Percentiles rank a stretch among this genome's conserved stretches.
Conservation (phyloP, 2,888 invertebrate species). For the Xestia rhomboidea region DNA sequence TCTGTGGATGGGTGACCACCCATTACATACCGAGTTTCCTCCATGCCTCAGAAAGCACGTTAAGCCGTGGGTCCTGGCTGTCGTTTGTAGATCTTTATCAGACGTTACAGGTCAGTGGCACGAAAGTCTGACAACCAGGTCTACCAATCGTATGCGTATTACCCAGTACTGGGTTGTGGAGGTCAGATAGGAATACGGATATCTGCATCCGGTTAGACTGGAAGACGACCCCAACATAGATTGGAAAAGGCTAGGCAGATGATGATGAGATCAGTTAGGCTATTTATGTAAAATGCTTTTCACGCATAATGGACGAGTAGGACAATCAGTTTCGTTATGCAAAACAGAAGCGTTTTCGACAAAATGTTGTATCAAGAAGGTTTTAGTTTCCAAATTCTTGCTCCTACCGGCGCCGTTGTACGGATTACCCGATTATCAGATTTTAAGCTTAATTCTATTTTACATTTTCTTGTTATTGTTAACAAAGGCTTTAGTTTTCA, state of each 20-base stretch:
- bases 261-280: neutral
- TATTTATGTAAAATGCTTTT: neutral
- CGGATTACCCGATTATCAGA: conserved; percentile 45
- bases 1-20: neutral
- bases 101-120: neutral
- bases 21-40: too few relatives aligned
- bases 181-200: neutral
- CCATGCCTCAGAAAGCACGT: too few relatives aligned
- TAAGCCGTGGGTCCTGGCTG: too few relatives aligned
- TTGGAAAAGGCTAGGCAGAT: neutral
- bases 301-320: conserved; percentile 1
- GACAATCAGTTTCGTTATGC: conserved; percentile 12
- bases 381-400: conserved; percentile 36
- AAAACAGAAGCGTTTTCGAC: conserved; percentile 17
- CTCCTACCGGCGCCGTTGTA: conserved; percentile 8
- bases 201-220: neutral
- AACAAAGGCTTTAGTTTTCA: conserved; percentile 40
- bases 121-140: neutral
- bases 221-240: neutral
- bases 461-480: conserved; percentile 44
- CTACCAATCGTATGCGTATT: neutral
- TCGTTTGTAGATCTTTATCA: neutral
- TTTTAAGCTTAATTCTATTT: conserved; percentile 30
- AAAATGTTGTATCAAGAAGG: conserved; percentile 31
- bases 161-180: neutral